Evolutionary conservation across 2,113 vertebrate genomes (phyloP).

Genomic region (Xiphorhynchus elegans): DNA sequence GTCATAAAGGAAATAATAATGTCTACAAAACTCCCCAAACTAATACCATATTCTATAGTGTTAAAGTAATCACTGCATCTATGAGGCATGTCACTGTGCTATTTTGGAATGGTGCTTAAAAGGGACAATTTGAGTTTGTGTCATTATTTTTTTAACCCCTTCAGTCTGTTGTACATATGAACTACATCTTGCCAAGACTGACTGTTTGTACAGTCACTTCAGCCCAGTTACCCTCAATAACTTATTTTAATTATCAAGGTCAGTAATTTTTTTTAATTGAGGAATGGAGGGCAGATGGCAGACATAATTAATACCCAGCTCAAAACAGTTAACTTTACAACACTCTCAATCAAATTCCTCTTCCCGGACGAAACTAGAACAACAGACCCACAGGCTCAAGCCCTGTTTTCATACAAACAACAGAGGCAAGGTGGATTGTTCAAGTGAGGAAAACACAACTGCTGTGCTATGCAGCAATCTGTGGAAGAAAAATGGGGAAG

Average conservation of each 20-base stretch:
- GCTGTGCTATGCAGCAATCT: not conserved
- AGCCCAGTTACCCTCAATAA: not conserved
- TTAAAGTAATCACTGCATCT: slow-evolving; percentile 22
- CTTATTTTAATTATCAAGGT: not conserved
- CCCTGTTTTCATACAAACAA: rapidly evolving
- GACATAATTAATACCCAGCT: not conserved
- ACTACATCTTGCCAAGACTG: not conserved
- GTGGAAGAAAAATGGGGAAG: not conserved
- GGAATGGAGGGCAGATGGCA: not conserved
- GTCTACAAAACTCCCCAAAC: slow-evolving; percentile 3
- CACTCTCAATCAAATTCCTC: not conserved
- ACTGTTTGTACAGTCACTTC: not conserved
- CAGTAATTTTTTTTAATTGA: not conserved
- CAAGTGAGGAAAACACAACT: not conserved
- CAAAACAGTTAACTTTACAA: not conserved
- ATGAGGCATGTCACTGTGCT: not conserved
- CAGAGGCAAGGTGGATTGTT: not conserved
- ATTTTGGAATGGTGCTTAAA: not conserved
- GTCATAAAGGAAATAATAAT: slow-evolving; percentile 29
- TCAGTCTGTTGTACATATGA: not conserved
- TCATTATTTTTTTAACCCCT: not conserved
- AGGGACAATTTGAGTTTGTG: not conserved
- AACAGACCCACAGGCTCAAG: not conserved
- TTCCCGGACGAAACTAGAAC: not conserved
- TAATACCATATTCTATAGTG: slow-evolving; percentile 18